These are phyloP conservation scores for Remorina albescens DNA, from an alignment of 2,797 vertebrate species.

Conservation along the genomic window DNA sequence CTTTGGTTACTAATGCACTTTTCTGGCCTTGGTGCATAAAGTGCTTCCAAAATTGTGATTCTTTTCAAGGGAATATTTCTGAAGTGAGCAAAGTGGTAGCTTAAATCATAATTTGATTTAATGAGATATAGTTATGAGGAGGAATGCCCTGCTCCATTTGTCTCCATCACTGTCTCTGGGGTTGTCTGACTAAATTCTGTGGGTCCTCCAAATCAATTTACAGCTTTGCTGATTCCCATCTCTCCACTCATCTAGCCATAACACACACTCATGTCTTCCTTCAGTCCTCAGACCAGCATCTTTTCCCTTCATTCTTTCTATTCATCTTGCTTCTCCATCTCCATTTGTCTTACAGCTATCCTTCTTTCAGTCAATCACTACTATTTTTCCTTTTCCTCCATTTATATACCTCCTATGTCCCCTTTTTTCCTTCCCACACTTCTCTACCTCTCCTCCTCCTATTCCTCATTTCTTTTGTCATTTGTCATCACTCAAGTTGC, in stretches of 20 bases:
- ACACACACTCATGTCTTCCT: constrained; percentile 19
- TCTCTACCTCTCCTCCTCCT: constrained; percentile 2
- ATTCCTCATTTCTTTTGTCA: constrained; percentile 5
- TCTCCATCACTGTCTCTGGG: constrained; percentile 54
- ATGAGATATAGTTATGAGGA: constrained; percentile 57
- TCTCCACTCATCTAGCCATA: constrained; percentile 23
- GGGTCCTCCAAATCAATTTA: constrained; percentile 59
- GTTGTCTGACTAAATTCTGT: constrained; percentile 44
- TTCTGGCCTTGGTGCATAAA: neutral
- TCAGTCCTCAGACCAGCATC: constrained; percentile 30
- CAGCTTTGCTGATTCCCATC: constrained; percentile 32
- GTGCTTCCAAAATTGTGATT: neutral
- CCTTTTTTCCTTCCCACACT: constrained; percentile 15
- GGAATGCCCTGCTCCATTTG: constrained; percentile 51
- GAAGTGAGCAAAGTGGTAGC: constrained; percentile 30
- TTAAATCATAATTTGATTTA: constrained; percentile 60
- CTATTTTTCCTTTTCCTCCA: constrained; percentile 15
- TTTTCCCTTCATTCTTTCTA: constrained; percentile 5
- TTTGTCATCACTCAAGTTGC: neutral
- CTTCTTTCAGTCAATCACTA: constrained; percentile 26
- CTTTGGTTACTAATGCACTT: constrained; percentile 2
- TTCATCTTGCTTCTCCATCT: neutral
- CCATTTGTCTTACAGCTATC: neutral
- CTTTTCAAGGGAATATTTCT: constrained; percentile 26
- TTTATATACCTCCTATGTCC: constrained; percentile 22